Percentiles rank a stretch among this genome's conserved stretches.
These are phyloP conservation scores for Sialis lutaria DNA, from an alignment of 2,888 invertebrate genomes.

Conservation along the genomic window DNA sequence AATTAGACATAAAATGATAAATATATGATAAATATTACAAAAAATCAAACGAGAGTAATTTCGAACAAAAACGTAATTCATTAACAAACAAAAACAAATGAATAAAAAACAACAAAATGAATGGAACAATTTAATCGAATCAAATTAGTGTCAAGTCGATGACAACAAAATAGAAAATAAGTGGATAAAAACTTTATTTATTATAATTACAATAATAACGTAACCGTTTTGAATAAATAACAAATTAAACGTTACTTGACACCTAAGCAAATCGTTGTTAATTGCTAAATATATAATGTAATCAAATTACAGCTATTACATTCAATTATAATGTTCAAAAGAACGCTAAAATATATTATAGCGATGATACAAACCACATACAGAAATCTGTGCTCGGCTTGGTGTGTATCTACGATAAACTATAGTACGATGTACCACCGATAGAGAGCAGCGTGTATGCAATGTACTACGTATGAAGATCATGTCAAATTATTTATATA, in stretches of 20 bases:
- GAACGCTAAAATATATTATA: no score
- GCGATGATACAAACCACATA: no score
- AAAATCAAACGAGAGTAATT: not conserved
- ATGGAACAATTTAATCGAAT: not conserved
- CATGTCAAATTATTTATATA: no score
- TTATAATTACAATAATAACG: conserved; percentile 1
- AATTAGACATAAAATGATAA: not conserved
- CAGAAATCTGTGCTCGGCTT: no score
- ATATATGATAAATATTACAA: not conserved
- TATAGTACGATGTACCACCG: no score
- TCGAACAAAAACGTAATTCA: not conserved
- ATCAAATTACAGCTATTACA: conserved; percentile 6
- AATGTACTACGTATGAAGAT: no score
- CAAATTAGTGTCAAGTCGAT: conserved; percentile 1
- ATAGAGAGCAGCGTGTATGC: no score
- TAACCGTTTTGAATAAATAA: not conserved
- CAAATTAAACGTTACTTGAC: not conserved
- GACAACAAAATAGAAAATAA: not conserved
- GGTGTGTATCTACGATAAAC: no score
- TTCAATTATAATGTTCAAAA: not conserved
- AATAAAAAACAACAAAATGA: not conserved
- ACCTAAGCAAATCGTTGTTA: conserved; percentile 2
- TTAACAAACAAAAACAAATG: not conserved
- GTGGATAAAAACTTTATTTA: not conserved
- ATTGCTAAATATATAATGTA: conserved; percentile 5